These are phyloP conservation scores for Coccyzus lansbergi DNA, from an alignment of 2,797 vertebrate genomes.

Conservation along the genomic window DNA sequence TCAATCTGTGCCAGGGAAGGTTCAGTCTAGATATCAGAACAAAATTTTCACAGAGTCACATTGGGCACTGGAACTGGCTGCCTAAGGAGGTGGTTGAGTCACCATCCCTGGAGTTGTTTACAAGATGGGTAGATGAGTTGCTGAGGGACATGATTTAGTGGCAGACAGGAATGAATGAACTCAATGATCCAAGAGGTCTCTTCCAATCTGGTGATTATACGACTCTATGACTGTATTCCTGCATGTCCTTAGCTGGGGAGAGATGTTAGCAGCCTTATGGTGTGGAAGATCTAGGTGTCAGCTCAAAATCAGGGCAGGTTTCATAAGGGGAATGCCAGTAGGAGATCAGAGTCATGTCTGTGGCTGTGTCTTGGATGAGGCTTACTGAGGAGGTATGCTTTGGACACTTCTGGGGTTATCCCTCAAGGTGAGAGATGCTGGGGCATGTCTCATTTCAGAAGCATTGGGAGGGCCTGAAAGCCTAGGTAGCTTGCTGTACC, in stretches of 20 bases:
- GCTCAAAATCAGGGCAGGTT: background rate
- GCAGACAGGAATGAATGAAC: too few species aligned
- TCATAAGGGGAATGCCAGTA: background rate
- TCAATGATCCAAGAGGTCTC: too few species aligned
- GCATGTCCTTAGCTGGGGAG: background rate
- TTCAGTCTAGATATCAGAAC: too few species aligned
- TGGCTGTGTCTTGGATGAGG: background rate
- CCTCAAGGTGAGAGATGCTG: background rate
- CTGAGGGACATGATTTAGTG: too few species aligned
- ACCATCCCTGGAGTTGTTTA: too few species aligned
- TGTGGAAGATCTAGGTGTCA: background rate
- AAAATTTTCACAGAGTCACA: too few species aligned
- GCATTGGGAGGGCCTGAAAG: background rate
- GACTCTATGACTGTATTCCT: too few species aligned
- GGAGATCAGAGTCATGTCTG: background rate
- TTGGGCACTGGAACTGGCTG: too few species aligned
- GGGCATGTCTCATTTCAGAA: background rate
- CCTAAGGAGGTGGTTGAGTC: too few species aligned
- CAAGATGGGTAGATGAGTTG: too few species aligned
- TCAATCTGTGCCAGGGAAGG: too few species aligned
- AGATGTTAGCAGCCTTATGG: accelerated
- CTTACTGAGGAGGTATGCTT: background rate
- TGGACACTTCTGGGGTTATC: background rate
- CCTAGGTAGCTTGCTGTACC: background rate
- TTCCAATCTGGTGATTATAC: too few species aligned